Conservation (phyloP, 2,113 vertebrate species). For the Chaetodon auriga region DNA sequence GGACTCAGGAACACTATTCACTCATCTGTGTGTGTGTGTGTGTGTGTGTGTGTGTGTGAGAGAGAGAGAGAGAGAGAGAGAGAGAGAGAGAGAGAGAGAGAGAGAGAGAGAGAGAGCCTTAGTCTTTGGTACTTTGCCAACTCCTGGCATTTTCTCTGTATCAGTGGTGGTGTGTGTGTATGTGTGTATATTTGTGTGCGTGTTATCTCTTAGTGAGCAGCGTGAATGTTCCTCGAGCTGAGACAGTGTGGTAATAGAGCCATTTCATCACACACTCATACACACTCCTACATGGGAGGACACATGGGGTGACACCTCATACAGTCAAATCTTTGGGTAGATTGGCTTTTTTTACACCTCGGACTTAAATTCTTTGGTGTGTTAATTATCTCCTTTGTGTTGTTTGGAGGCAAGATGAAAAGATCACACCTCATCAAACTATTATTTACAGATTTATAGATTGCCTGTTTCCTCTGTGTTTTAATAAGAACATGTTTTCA, state of each 20-base stretch:
- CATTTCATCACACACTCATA: constrained; percentile 16
- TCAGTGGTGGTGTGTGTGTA: constrained; percentile 5
- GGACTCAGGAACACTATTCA: background rate
- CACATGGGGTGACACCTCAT: background rate
- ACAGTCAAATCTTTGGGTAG: background rate
- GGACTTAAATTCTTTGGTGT: background rate
- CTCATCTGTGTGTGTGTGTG: background rate
- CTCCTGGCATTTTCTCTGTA: background rate
- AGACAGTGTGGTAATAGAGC: constrained; percentile 21
- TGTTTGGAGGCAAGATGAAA: background rate
- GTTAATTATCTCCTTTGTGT: background rate
- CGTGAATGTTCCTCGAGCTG: constrained; percentile 12
- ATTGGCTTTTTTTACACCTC: background rate
- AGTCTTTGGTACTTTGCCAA: background rate
- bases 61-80: no score
- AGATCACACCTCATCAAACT: constrained; percentile 4
- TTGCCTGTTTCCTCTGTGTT: background rate
- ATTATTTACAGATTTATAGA: background rate
- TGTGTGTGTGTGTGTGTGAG: no score
- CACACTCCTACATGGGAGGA: background rate
- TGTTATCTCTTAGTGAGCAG: constrained; percentile 40
- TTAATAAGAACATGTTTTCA: background rate
- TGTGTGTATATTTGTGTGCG: background rate
- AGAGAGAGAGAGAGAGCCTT: background rate
- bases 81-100: no score